phyloP scores from a whole-genome alignment of 2,113 vertebrate species.

The Oreochromis tanganicae region DNA sequence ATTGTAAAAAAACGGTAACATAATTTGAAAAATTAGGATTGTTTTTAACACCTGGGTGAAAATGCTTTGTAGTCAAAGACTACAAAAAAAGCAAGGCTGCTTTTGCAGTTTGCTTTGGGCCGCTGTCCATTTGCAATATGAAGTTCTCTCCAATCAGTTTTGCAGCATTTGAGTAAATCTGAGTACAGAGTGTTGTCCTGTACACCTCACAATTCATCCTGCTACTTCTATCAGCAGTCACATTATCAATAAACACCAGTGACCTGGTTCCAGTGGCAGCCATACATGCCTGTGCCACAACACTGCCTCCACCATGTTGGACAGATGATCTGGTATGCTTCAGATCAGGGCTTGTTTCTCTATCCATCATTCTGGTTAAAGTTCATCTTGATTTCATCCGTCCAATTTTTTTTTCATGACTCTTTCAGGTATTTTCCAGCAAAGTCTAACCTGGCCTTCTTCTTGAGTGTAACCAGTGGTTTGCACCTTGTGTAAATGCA shows the following conservation, averaged over 20 bases:
- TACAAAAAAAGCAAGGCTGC: not conserved
- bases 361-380: not conserved
- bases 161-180: not conserved
- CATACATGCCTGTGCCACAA: not conserved
- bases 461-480: not conserved
- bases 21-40: not conserved
- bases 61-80: not conserved
- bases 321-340: not conserved
- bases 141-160: not conserved
- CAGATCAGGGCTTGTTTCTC: not conserved
- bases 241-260: not conserved
- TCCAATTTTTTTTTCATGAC: not conserved
- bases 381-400: not conserved
- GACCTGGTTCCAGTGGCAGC: not conserved
- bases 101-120: not conserved
- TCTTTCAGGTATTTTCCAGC: not conserved
- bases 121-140: not conserved
- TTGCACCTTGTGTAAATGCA: not conserved
- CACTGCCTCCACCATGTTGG: not conserved
- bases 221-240: not conserved
- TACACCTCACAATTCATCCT: not conserved
- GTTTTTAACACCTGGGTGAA: not conserved
- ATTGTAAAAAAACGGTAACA: accelerated
- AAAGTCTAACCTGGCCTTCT: not conserved
- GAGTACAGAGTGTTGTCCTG: not conserved